phyloP scores from a whole-genome alignment of 53 echinoderm and acorn worm genomes.

The Zoroaster sp. region DNA sequence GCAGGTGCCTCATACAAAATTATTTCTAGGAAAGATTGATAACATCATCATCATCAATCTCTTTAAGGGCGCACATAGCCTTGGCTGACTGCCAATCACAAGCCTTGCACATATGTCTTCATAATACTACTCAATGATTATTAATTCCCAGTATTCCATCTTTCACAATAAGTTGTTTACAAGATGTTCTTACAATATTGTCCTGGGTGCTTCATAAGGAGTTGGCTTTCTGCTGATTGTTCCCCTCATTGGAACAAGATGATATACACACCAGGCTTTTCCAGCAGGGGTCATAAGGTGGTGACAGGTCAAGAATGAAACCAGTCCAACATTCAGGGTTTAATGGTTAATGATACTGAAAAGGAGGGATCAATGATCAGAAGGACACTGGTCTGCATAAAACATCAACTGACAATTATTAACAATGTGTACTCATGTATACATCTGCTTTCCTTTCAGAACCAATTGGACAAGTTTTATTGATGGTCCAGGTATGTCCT shows the following conservation, averaged over 20 bases:
- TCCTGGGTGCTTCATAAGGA: neutral
- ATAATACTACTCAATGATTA: neutral
- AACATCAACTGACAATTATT: too few relatives aligned
- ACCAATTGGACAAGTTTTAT: too few relatives aligned
- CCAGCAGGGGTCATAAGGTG: neutral
- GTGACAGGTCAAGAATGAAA: neutral
- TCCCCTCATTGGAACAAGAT: neutral
- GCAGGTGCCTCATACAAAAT: too few relatives aligned
- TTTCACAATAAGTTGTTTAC: neutral
- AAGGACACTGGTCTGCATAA: neutral
- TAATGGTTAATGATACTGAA: neutral
- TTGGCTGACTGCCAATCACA: slow-evolving; percentile 6
- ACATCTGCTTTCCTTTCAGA: too few relatives aligned
- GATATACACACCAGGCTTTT: neutral
- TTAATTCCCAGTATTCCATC: neutral
- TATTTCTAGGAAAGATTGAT: too few relatives aligned
- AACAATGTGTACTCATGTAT: too few relatives aligned
- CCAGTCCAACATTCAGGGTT: neutral
- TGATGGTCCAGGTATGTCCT: too few relatives aligned
- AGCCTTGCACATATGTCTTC: neutral
- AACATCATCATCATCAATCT: too few relatives aligned
- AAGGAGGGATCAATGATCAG: neutral
- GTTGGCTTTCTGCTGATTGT: neutral
- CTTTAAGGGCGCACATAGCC: too few relatives aligned
- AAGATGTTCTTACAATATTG: neutral